phyloP scores from a whole-genome alignment of 2,113 vertebrate genomes.

The Anguilla japonica region DNA sequence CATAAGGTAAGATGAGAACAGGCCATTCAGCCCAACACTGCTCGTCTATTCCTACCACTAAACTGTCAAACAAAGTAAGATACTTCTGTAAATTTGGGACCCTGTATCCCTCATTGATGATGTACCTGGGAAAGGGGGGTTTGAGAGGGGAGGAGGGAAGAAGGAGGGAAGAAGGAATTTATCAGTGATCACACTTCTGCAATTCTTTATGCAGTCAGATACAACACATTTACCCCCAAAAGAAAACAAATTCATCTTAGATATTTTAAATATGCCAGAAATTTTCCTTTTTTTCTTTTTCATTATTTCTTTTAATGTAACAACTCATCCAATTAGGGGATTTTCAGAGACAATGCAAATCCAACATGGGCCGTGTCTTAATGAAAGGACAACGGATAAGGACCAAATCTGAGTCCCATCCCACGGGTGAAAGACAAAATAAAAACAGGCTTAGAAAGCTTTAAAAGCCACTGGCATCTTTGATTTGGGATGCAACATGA shows the following conservation, averaged over 20 bases:
- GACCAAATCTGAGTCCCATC: constrained; percentile 54
- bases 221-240: not conserved
- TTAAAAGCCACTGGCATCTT: constrained; percentile 60
- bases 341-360: constrained; percentile 52
- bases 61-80: not conserved
- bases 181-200: not conserved
- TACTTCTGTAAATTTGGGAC: not conserved
- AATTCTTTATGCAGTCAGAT: constrained; percentile 2
- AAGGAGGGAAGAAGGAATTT: not conserved
- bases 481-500: constrained; percentile 53
- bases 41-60: too few relatives aligned
- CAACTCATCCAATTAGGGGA: constrained; percentile 53
- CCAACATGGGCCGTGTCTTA: constrained; percentile 38
- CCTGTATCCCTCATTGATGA: not conserved
- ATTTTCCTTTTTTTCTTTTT: constrained; percentile 31
- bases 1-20: too few relatives aligned
- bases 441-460: constrained; percentile 57
- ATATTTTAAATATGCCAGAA: constrained; percentile 34
- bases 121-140: not conserved
- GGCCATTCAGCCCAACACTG: too few relatives aligned
- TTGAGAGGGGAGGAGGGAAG: too few relatives aligned
- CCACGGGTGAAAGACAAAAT: constrained; percentile 53
- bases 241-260: constrained; percentile 17
- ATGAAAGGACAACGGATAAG: constrained; percentile 49
- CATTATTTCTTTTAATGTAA: constrained; percentile 45